Evolutionary conservation across 2,888 invertebrate genomes (phyloP).

Genomic region (Pollenia angustigena): DNA sequence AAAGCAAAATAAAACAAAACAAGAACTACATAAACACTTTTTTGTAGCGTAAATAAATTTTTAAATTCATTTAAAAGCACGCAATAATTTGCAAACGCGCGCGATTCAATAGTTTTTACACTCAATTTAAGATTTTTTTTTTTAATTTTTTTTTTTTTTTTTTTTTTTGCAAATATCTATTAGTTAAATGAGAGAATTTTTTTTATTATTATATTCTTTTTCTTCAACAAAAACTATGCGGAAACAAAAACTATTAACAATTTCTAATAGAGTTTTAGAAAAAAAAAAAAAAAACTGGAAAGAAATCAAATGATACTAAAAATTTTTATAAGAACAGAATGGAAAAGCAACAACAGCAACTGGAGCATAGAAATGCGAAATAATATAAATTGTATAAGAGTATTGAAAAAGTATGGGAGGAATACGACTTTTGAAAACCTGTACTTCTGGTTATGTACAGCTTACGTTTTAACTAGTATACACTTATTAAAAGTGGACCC

Average conservation of each 20-base stretch:
- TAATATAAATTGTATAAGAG: neutral
- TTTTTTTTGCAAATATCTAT: constrained; percentile 8
- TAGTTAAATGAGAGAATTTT: constrained; percentile 12
- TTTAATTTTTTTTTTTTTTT: neutral
- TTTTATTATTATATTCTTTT: constrained; percentile 28
- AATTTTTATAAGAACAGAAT: constrained; percentile 7
- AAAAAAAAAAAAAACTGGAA: constrained; percentile 23
- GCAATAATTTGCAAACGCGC: constrained; percentile 28
- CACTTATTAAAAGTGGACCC: too few species aligned
- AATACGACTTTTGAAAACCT: too few species aligned
- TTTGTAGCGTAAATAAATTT: constrained; percentile 37
- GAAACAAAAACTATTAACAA: constrained; percentile 61
- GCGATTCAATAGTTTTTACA: constrained; percentile 9
- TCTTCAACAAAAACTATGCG: constrained; percentile 60
- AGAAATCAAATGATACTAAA: constrained; percentile 4
- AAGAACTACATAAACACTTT: neutral
- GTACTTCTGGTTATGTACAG: too few species aligned
- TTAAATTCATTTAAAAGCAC: constrained; percentile 55
- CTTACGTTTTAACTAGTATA: too few species aligned
- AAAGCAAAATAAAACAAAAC: neutral
- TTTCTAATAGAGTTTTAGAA: constrained; percentile 51
- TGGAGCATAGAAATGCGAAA: constrained; percentile 15
- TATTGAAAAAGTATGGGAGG: neutral
- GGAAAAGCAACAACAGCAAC: neutral
- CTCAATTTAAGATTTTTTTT: constrained; percentile 2